phyloP scores from a whole-genome alignment of 2,888 invertebrate species.

The Nemapogon koenigi region DNA sequence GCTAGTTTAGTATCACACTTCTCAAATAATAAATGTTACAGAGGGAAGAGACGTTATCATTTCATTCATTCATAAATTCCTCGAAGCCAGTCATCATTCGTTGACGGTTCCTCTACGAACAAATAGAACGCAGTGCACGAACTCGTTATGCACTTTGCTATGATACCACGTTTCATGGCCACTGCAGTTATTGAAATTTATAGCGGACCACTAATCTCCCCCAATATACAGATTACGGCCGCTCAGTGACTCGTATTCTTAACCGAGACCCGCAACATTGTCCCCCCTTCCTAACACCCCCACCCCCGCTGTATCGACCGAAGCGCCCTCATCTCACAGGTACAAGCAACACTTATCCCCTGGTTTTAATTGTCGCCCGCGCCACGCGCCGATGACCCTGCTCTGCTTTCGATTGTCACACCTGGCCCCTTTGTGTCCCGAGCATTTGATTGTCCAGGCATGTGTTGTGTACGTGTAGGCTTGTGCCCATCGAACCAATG shows the following conservation, averaged over 20 bases:
- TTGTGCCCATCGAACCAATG: no score
- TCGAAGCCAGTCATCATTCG: no score
- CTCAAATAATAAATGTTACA: no score
- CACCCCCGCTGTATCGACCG: constrained; percentile 51
- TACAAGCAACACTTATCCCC: constrained; percentile 61
- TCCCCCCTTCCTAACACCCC: constrained; percentile 38
- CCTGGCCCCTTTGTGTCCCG: not conserved
- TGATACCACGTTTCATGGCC: no score
- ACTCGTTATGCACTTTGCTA: no score
- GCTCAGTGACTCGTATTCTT: constrained; percentile 50
- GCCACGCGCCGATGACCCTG: constrained; percentile 48
- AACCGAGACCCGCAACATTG: constrained; percentile 22
- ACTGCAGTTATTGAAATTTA: constrained; percentile 5
- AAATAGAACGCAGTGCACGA: no score
- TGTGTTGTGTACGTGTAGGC: no score
- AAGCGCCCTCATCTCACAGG: constrained; percentile 59
- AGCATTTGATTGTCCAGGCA: no score
- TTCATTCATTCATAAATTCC: no score
- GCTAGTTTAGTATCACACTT: no score
- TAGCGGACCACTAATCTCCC: constrained; percentile 9
- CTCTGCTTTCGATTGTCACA: not conserved
- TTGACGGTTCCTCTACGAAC: no score
- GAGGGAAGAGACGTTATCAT: no score
- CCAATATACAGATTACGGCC: constrained; percentile 8
- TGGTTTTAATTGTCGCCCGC: constrained; percentile 61